phyloP scores from a whole-genome alignment of 2,888 invertebrate genomes.

The Yponomeuta malinellus region DNA sequence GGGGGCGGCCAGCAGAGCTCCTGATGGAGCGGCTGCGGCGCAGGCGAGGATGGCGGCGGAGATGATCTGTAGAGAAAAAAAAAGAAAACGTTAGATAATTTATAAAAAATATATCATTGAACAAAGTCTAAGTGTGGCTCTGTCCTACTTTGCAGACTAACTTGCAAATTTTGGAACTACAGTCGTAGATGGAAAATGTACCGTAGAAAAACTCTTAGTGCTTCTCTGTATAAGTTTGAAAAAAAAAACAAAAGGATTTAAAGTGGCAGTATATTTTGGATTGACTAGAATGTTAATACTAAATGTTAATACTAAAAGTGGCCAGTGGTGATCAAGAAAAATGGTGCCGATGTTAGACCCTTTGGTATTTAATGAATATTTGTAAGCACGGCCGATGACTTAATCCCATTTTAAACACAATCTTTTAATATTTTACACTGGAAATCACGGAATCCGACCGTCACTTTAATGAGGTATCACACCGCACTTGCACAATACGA shows the following conservation, averaged over 20 bases:
- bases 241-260: too few species aligned
- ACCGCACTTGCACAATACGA: neutral
- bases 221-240: neutral
- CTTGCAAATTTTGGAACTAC: neutral
- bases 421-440: neutral
- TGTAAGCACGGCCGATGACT: neutral
- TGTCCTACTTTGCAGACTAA: neutral
- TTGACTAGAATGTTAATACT: neutral
- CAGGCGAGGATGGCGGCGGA: conserved; percentile 47
- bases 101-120: neutral
- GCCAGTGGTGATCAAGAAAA: neutral
- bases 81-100: neutral
- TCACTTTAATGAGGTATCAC: neutral
- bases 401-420: neutral
- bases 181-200: too few species aligned
- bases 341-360: neutral
- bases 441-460: neutral
- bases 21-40: conserved; percentile 27
- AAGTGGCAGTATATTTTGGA: too few species aligned
- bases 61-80: conserved; percentile 61
- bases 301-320: neutral
- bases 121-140: neutral
- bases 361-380: neutral
- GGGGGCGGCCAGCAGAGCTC: conserved; percentile 39
- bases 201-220: neutral